Evolutionary conservation across 2,888 invertebrate species (phyloP).

Genomic region (Caenorhabditis angaria): DNA sequence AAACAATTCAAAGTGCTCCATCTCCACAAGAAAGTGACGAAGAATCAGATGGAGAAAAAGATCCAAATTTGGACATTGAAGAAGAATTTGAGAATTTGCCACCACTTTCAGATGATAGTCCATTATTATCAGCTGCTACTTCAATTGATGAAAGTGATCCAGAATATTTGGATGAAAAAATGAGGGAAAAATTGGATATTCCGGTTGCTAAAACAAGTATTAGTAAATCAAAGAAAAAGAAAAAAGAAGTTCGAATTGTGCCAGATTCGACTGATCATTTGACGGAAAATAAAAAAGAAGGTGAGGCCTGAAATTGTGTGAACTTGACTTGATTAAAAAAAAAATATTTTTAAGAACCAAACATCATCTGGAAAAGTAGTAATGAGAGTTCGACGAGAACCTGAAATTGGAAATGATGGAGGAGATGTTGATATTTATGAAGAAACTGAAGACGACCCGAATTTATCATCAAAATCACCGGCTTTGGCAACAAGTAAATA

Average conservation of each 20-base stretch:
- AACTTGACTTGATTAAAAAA: too few species aligned
- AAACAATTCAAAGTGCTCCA: conserved; percentile 15
- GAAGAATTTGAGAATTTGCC: conserved; percentile 50
- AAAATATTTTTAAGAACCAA: too few species aligned
- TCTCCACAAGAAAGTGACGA: conserved; percentile 16
- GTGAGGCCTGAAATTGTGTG: too few species aligned
- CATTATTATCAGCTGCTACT: not conserved
- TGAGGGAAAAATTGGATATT: conserved; percentile 24
- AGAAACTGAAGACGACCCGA: conserved; percentile 21
- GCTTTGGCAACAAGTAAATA: conserved; percentile 31
- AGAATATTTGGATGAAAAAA: conserved; percentile 14
- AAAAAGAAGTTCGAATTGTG: conserved; percentile 17
- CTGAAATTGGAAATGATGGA: conserved; percentile 41
- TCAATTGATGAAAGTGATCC: conserved; percentile 1
- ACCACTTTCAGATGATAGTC: conserved; percentile 39
- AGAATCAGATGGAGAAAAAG: conserved; percentile 19
- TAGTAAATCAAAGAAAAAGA: conserved; percentile 18
- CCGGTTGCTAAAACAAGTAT: conserved; percentile 8
- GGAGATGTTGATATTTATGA: conserved; percentile 49
- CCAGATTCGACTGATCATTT: not conserved
- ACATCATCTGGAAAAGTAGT: conserved; percentile 20
- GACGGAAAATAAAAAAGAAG: conserved; percentile 13
- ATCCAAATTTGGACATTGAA: conserved; percentile 29
- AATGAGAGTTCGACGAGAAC: conserved; percentile 39
- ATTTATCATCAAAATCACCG: conserved; percentile 1